Conservation (phyloP, 1,140 invertebrate species). For the Panagrolaimus sp. region DNA sequence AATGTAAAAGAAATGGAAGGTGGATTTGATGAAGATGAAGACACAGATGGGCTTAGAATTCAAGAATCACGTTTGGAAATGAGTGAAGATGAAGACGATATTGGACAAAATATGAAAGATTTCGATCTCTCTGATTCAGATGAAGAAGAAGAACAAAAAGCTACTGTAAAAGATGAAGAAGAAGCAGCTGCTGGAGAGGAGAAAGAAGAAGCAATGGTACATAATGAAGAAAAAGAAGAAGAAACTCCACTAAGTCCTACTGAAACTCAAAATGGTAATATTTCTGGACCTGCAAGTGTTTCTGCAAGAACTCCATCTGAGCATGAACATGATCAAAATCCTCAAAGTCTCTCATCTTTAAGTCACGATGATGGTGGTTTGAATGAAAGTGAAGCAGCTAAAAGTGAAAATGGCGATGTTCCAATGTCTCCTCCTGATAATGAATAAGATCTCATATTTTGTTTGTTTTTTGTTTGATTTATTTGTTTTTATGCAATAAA, state of each 20-base stretch:
- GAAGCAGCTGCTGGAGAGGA: background rate
- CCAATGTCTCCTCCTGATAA: background rate
- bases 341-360: too few species aligned
- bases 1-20: background rate
- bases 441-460: background rate
- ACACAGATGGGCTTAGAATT: too few species aligned
- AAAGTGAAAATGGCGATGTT: background rate
- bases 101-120: background rate
- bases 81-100: background rate
- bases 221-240: background rate
- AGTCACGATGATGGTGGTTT: too few species aligned
- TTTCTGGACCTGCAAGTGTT: too few species aligned
- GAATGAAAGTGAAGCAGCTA: too few species aligned
- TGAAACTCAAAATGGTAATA: background rate
- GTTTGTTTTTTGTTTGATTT: conserved; percentile 1
- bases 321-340: too few species aligned
- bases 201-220: too few species aligned
- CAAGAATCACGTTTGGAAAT: background rate
- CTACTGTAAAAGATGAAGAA: background rate
- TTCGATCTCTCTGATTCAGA: background rate
- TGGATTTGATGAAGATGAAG: background rate
- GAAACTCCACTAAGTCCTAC: background rate
- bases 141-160: background rate
- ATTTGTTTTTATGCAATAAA: background rate
- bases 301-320: too few species aligned